Base-by-base conservation (phyloP, 2,113 vertebrate species). In the Zosterops pallidus region DNA sequence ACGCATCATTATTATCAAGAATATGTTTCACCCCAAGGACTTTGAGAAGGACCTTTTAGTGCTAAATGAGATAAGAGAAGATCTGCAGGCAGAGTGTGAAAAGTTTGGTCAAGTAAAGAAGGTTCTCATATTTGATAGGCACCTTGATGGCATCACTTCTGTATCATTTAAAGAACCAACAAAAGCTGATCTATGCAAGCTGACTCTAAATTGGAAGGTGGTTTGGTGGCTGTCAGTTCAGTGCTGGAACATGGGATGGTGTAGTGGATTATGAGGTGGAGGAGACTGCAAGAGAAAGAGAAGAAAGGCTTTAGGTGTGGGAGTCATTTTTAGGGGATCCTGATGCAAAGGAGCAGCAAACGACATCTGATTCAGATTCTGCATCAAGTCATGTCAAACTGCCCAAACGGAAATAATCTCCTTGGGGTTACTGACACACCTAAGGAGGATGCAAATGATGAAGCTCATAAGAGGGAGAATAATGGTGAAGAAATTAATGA, bases 21-120 rank as follows among this genome's bases (percentile, higher is more conserved):
- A 99, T 96, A 99, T 99, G 99, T 99, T 99, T 94, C 99, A 99
- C 92, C 99, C 99, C 56, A 98, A 96, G 69, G 99, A 99, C 96
- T 99, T 99, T 97, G 99, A 99, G 98, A 99, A 99, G 90, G 99
- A 99, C 92, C 99, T 99, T 0, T 96, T 99, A 96, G 99, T 98
- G 74, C 92, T 99, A 88, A 99, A 99, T 93, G 99, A 99, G 93
- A 99, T 99, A 90, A 98, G 99, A 75, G 99, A 99, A 63, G 99
- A 99, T 95, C 98, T 99, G 80, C 96, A 98, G 68, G 97, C 98
- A 12, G 99, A 99, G 88, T 99, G 99, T 97, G 99, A 99, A 64
- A 99, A 99, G 96, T 99, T 99, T 79, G 99, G 99, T 31, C 98
- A 98, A 95, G 99, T 99, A 55, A 99, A 98, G 97, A 99, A 99